Percentiles rank a stretch among this genome's conserved stretches.
phyloP scores from a whole-genome alignment of 2,113 vertebrate genomes.

The Rhinolophus ferrumequinum region DNA sequence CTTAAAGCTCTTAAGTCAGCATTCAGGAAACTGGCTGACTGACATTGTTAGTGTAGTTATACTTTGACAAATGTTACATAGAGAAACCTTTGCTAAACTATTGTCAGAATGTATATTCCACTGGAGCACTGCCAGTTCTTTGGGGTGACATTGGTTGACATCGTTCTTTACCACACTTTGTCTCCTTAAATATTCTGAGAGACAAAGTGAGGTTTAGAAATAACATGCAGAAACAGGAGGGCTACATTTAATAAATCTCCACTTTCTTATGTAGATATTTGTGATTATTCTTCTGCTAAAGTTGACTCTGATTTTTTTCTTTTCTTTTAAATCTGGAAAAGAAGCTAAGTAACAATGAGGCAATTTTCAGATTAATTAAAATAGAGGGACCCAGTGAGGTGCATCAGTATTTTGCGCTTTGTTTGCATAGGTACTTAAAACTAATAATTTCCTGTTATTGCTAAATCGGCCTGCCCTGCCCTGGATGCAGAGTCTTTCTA shows the following conservation, averaged over 20 bases:
- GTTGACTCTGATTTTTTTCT: neutral
- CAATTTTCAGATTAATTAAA: constrained; percentile 38
- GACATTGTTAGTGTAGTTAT: constrained; percentile 24
- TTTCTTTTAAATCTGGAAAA: constrained; percentile 20
- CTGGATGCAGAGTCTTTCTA: neutral
- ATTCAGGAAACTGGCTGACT: neutral
- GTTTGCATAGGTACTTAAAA: constrained; percentile 30
- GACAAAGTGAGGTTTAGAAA: neutral
- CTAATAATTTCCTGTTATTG: constrained; percentile 15
- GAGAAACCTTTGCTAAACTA: constrained; percentile 37
- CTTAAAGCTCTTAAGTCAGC: constrained; percentile 12
- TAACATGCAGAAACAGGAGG: neutral
- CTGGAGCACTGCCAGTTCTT: neutral
- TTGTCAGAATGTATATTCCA: neutral
- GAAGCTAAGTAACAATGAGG: neutral
- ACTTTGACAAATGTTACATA: constrained; percentile 6
- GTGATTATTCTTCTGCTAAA: neutral
- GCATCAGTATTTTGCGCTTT: constrained; percentile 50
- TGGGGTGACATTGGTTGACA: neutral
- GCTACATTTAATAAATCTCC: neutral
- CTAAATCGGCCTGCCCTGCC: neutral
- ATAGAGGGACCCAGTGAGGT: accelerated
- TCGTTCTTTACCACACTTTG: constrained; percentile 23
- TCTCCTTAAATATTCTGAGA: constrained; percentile 36
- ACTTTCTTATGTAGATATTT: constrained; percentile 22